Base-by-base conservation (phyloP, 2,113 vertebrate species). In the Otolemur garnettii region DNA sequence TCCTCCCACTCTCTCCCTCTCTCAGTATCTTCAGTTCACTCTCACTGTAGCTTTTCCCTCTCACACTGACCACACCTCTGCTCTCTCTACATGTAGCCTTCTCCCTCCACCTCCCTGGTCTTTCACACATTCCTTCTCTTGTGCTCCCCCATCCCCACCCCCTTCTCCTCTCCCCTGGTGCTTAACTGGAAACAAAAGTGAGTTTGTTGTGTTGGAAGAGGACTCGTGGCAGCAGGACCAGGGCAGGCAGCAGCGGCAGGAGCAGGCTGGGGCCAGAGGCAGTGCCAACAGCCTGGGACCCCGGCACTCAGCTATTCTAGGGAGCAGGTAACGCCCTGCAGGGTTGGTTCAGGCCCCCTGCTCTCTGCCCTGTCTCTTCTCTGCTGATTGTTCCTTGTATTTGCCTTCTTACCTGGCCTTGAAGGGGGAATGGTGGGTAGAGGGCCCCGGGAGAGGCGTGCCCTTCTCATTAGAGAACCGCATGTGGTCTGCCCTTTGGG, bases 191-290 rank as follows among this genome's bases (percentile, higher is more conserved):
- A 97, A 87, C 84, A 30, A 80, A 94, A 95, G 88, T 93, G 55
- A 69, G 19, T 66, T 89, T 97, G 93, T 95, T 92, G 89, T 75
- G 95, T 75, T 60, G 90, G 28, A 92, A 84, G 83, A 95, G 75
- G 91, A 81, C 72, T 1, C 33, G 69, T 77, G 93, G 85, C 90
- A 30, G 55, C 91, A 38, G 77, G 15, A 72, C 45, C n/a, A 30
- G 64, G 69, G 91, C 71, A 53, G 85, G 91, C 71, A 53, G 85
- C 89, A 28, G 75, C 91, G 57, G 80, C 86, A 38, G 80, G 91
- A 62, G 50, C 95, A 97, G 93, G 84, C 97, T 97, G 97, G 97
- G 97, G 96, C 96, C 97, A 26, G 97, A 96, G 91, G 94, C 95
- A 60, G 87, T 18, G 50, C 81, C 33, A 1, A 24, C 89, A 50